Percentiles rank a stretch among this genome's conserved stretches.
Evolutionary conservation across 2,888 invertebrate species (phyloP).

Genomic region (Koerneria pararmatus): DNA sequence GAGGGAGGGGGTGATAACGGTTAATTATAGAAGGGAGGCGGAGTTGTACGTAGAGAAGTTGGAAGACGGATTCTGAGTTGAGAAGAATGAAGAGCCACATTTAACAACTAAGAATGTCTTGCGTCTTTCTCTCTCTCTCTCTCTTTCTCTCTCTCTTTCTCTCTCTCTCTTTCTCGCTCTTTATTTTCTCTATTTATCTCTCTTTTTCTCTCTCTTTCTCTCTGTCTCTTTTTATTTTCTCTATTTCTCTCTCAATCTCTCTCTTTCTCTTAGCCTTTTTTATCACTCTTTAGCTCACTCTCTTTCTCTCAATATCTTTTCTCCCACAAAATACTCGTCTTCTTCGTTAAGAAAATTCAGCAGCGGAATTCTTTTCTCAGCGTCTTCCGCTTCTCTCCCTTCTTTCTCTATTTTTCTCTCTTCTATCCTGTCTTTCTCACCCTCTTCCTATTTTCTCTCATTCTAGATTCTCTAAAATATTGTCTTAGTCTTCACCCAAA

Average conservation of each 20-base stretch:
- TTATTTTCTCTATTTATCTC: neutral
- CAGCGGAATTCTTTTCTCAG: no score
- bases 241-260: conserved; percentile 13
- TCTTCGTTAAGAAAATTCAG: no score
- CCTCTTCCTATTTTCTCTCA: no score
- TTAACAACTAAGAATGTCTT: neutral
- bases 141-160: conserved; percentile 21
- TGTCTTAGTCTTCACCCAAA: no score
- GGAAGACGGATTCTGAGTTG: neutral
- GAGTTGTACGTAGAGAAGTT: neutral
- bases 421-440: no score
- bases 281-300: conserved; percentile 6
- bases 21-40: neutral
- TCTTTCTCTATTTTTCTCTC: no score
- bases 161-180: neutral
- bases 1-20: neutral
- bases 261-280: conserved; percentile 6
- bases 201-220: conserved; percentile 20
- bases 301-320: neutral
- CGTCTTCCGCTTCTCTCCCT: no score
- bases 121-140: conserved; percentile 2
- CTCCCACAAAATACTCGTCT: no score
- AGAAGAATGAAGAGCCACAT: neutral
- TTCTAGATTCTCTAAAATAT: no score
- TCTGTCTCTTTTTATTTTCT: conserved; percentile 7